Evolutionary conservation across 2,888 invertebrate genomes (phyloP), one percentile per base, ranked within the genome.

Genomic region (Poecilobothrus nobilitatus): DNA sequence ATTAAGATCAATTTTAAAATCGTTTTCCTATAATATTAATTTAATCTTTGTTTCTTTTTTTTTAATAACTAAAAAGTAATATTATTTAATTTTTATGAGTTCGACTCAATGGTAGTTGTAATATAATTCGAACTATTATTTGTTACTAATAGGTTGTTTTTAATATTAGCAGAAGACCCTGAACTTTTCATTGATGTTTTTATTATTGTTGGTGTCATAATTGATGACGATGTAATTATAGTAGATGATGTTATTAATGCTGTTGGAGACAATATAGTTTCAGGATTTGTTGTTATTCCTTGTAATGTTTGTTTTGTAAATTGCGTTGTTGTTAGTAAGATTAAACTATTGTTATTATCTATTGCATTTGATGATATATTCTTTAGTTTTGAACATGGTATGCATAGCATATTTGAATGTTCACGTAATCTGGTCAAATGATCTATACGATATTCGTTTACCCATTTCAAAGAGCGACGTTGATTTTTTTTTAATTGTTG

Each of bases 361-460:
- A 53, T 12, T 15, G 18, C 6, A 12, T 9, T 18, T 18, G 53
- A 1, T 15, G 76, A 76, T 69, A 76, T 75, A 64, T 74, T 70
- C 72, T 78, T 80, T 61, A 75, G 69, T 37, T 78, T 77, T 10
- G 79, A 79, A 73, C 81, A 81, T 22, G 80, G 81, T 69, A 79
- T 87, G 81, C 91, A 91, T 41, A 90, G 83, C 79, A 87, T 87
- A 63, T 78, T 76, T 68, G 77, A 76, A 71, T 82, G 82, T 72
- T 82, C 82, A 12, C 79, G 78, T 71, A 81, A 68, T 67, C 80
- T 79, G 37, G 80, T 80, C 53, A 81, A 74, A 66, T 80, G 80
- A 76, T 82, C 82, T 67, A 78, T 75, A 66, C 79, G 77, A 75
- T 81, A 81, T 68, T 80, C 80, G 70, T 82, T 79, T 37, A 79